Evolutionary conservation across 2,797 vertebrate species (phyloP), one percentile per base, ranked within the genome.

Genomic region (Sebastes oblongus): DNA sequence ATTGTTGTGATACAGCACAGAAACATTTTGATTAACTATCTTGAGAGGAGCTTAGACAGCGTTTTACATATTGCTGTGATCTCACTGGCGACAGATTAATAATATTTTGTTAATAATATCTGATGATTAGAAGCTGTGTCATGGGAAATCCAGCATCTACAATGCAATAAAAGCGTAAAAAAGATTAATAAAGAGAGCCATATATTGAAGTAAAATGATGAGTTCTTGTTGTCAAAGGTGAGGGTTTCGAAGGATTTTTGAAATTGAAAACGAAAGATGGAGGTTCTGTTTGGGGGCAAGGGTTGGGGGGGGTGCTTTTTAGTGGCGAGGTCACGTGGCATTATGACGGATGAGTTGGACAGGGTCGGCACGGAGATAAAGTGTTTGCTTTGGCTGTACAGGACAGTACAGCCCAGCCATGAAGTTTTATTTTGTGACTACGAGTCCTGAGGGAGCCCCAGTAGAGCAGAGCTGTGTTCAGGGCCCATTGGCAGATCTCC

Each of bases 401-500:
- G 66, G 72, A 69, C 66, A 61, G 56, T 42, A 42, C 62, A 34
- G 73, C 65, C 52, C 74, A 42, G 66, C 64, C 36, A 59, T 78
- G 68, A 87, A 75, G 64, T 80, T 89, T 82, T 82, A 83, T 88
- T 86, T 80, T 82, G 68, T 66, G 77, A 64, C 78, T 78, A 50
- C 30, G 79, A 83, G 56, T 82, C 81, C 77, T n/a, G 59, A 39
- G 86, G 87, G 83, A 83, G 62, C 42, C 77, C 58, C 78, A 80
- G 86, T 58, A 88, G 86, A 93, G 84, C 88, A 67, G 72, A 72
- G 84, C 82, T 88, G 85, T 75, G 85, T 88, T 88, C 91, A 83
- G 86, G 39, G 83, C 71, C 84, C 36, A 22, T 58, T 94, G 93
- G 93, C 93, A 80, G 76, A 89, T 72, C 78, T 94, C 93, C 90